Evolutionary conservation across 2,113 vertebrate species (phyloP), one percentile per base, ranked within the genome.

Genomic region (Emydocephalus ijimae): DNA sequence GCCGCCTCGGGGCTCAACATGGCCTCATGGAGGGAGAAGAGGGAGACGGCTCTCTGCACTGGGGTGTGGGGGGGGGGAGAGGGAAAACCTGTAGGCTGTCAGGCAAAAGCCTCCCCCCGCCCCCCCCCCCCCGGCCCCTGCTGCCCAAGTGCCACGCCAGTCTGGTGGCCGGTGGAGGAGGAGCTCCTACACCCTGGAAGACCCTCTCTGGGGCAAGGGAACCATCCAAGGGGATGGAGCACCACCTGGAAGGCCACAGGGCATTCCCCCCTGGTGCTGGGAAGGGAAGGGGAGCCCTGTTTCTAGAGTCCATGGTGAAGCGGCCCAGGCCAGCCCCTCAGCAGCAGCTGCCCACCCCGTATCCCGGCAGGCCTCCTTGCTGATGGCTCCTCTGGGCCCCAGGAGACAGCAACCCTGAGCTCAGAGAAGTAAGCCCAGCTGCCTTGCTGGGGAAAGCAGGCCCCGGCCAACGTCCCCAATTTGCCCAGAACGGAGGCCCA

Each of bases 11-110:
- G 97, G 93, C 96, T 97, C 92, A 97, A 96, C 20, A 90, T 92
- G 0, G 98, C 96, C 94, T 99, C 98, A 0, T 97, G 98, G 88
- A 99, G 98, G 0, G 98, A 98, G 96, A 99, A 98, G 61, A 99
- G 98, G 0, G 98, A 99, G 93, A 98, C 98, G 0, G 98, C 98
- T 97, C 98, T 98, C 97, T 99, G 98, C 96, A 98, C 98, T 99
- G 97, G 52, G 92, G 93, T 4, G 86, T 8, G 14, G 48, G 1
- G 39, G 6, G 5, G 7, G 1, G 0, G 10, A 18, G 11, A 4
- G 43, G 39, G 2, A 11, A 29, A 45, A 7, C 2, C 26, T 39
- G 24, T 10, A 8, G 3, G 54, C n/a, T 1, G 3, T 10, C 26
- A 18, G n/a, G 64, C 0, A 14, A 34, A 74, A n/a, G n/a, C n/a